Base-by-base conservation (phyloP, 2,113 vertebrate species). In the Pachyramphus minor region DNA sequence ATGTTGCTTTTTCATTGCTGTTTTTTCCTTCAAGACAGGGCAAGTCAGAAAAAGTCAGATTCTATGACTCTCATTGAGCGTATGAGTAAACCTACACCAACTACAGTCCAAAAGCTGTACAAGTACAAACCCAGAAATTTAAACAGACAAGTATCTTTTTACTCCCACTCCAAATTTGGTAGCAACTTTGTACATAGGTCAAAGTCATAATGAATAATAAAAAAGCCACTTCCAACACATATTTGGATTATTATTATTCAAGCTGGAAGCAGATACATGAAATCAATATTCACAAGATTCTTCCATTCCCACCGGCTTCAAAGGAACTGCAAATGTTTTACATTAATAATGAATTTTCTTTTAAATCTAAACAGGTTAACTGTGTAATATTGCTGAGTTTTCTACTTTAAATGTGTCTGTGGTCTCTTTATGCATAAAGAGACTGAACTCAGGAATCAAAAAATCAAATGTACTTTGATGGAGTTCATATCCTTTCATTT, bases 401-500 rank as follows among this genome's bases (percentile, higher is more conserved):
- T 72, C 52, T 58, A 10, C 82, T 82, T 82, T 30, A 76, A 94
- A 72, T 31, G 25, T n/a, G 31, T 75, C 84, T 39, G 7, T 62
- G 82, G 44, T 94, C 28, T 50, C 62, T 91, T 87, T 93, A 89
- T 82, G n/a, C 62, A 33, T 25, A 41, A 93, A 82, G 62, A 72
- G 28, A 78, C 71, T 87, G 44, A 89, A 84, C 31, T 76, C 42
- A 37, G 58, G 44, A 77, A 86, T 63, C 6, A 74, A 69, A 75
- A 89, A 75, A 47, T 25, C 30, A 52, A 62, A 59, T 76, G 58
- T 22, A 52, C 37, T 91, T 66, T 11, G 4, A 59, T 72, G 35
- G 73, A 89, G 31, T 93, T 90, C 45, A 69, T 82, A 73, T 78
- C 50, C 59, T 55, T 91, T 78, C n/a, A 17, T 84, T 94, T 96